Evolutionary conservation across 2,888 invertebrate species (phyloP).

Genomic region (Euproctis similis): DNA sequence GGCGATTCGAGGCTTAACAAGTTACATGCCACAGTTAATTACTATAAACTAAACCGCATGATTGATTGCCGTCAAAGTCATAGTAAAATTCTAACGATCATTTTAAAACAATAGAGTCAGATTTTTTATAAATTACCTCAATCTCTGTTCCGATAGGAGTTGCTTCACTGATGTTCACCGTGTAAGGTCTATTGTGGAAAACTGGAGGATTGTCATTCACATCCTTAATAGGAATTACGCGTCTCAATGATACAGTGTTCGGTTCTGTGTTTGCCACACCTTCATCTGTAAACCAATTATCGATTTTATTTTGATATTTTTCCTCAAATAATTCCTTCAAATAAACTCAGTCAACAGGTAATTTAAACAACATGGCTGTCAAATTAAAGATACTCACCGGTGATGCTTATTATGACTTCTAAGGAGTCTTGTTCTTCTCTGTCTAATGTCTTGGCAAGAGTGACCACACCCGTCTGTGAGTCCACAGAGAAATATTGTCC

Average conservation of each 20-base stretch:
- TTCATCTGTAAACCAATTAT: constrained; percentile 73
- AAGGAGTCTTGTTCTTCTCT: constrained; percentile 81
- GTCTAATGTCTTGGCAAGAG: constrained; percentile 81
- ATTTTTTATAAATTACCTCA: constrained; percentile 41
- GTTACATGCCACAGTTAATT: too few relatives aligned
- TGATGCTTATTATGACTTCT: constrained; percentile 88
- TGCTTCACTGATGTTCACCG: constrained; percentile 82
- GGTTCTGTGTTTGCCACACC: constrained; percentile 82
- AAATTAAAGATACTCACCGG: constrained; percentile 64
- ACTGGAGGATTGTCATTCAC: constrained; percentile 88
- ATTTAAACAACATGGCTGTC: neutral
- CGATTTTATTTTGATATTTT: neutral
- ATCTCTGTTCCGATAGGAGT: constrained; percentile 78
- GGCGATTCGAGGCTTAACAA: too few relatives aligned
- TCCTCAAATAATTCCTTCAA: neutral
- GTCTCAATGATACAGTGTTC: constrained; percentile 84
- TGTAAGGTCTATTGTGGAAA: constrained; percentile 84
- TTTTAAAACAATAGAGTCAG: too few relatives aligned
- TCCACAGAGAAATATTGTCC: constrained; percentile 89
- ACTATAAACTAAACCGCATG: too few relatives aligned
- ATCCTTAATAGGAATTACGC: constrained; percentile 85
- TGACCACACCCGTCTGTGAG: constrained; percentile 83
- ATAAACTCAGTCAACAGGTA: neutral
- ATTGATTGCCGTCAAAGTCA: too few relatives aligned
- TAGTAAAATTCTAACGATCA: too few relatives aligned